Percentiles rank a stretch among this genome's conserved stretches.
phyloP scores from a whole-genome alignment of 2,888 invertebrate genomes.

The Sesia apiformis region DNA sequence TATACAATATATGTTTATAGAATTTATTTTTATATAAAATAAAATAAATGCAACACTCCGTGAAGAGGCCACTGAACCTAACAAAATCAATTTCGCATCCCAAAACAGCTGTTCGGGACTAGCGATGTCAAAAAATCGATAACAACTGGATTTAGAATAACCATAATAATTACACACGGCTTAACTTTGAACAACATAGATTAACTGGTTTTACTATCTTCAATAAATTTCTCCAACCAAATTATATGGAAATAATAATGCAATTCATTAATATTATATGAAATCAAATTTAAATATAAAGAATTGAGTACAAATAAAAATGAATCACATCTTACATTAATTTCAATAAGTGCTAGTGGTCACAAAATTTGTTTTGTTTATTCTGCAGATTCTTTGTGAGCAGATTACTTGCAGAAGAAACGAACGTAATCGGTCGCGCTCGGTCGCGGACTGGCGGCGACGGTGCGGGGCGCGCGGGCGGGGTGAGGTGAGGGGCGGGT shows the following conservation, averaged over 20 bases:
- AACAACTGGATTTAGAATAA: conserved; percentile 38
- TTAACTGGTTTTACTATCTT: conserved; percentile 36
- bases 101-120: conserved; percentile 61
- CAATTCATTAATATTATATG: background rate
- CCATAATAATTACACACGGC: conserved; percentile 32
- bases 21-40: background rate
- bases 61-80: conserved; percentile 8
- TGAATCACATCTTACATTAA: background rate
- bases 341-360: background rate
- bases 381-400: conserved; percentile 22
- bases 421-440: background rate
- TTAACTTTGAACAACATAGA: conserved; percentile 44
- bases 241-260: background rate
- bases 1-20: too few species aligned
- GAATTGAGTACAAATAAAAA: background rate
- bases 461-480: conserved; percentile 16
- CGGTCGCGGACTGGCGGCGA: conserved; percentile 16
- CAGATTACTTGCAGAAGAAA: background rate
- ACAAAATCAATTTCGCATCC: conserved; percentile 30
- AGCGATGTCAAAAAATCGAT: conserved; percentile 57
- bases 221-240: background rate
- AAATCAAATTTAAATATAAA: background rate
- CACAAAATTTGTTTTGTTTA: conserved; percentile 31
- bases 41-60: background rate
- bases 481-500: conserved; percentile 35